phyloP scores from a whole-genome alignment of 2,113 vertebrate species.

The Orthonyx spaldingii region DNA sequence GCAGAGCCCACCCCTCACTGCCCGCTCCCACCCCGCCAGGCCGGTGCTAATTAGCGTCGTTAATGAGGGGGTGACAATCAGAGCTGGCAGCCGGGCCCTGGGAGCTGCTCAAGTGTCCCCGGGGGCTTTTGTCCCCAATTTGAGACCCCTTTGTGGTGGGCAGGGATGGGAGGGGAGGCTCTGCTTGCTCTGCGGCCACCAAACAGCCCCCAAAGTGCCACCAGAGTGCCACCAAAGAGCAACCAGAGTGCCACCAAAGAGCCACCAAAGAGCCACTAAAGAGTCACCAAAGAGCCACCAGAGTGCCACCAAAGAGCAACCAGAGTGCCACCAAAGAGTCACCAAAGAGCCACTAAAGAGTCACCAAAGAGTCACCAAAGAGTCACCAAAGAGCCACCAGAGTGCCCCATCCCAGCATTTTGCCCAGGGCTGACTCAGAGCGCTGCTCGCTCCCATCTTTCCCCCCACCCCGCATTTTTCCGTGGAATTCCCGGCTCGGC shows the following conservation, averaged over 20 bases:
- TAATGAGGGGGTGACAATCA: slow-evolving; percentile 35
- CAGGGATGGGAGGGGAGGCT: not conserved
- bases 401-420: too few species aligned
- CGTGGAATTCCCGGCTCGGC: not conserved
- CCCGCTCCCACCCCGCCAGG: not conserved
- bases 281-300: too few species aligned
- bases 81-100: slow-evolving; percentile 21
- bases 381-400: too few species aligned
- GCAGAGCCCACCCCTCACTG: not conserved
- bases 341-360: too few species aligned
- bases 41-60: slow-evolving; percentile 43
- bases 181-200: not conserved
- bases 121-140: slow-evolving; percentile 18
- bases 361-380: too few species aligned
- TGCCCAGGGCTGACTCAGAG: accelerated
- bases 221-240: not conserved
- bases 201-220: too few species aligned
- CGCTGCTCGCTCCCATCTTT: not conserved
- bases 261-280: too few species aligned
- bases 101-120: not conserved
- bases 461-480: not conserved
- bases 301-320: too few species aligned
- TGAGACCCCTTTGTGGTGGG: not conserved
- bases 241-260: not conserved
- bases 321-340: too few species aligned